Base-by-base conservation (phyloP, 2,888 invertebrate species). In the Agrotis ipsilon region DNA sequence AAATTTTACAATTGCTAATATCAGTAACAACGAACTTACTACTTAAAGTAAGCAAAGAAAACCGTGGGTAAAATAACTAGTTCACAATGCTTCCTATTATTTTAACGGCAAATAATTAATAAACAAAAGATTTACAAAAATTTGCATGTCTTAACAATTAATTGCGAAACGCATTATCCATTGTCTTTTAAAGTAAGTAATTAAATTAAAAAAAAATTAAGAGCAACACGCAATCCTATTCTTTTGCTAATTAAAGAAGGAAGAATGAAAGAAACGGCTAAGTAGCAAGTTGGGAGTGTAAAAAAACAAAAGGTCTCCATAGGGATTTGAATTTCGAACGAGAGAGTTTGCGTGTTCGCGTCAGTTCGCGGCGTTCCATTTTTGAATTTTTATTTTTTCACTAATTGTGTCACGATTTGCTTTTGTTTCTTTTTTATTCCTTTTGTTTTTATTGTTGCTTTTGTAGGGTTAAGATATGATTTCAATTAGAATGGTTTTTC, bases 221-320 rank as follows among this genome's bases (percentile, higher is more conserved):
- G 92, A 93, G 91, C 89, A 90, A 92, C 95, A 95, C 94, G 95
- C 95, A 93, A 95, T 93, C 90, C 91, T 88, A 93, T 94, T 94
- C 94, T 94, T 94, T 94, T 75, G 92, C 92, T 95, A 95, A 96
- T 95, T 95, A 95, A 95, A 95, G 94, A 93, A 94, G 89, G 91
- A 89, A 91, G 93, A 94, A 94, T 92, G 92, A 92, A 93, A 93
- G 93, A 92, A 93, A 89, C 89, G 90, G 87, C 87, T 95, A 96
- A 96, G 96, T 96, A 94, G 94, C 93, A 95, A 96, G 96, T 96
- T 96, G 88, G 90, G 87, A 89, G 91, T 89, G 88, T 86, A 90
- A 93, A 93, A 92, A 92, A 91, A 90, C 90, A 91, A 93, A 90
- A 90, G 86, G 85, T 80, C 88, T 86, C 87, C 84, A 87, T 88